phyloP scores from a whole-genome alignment of 2,113 vertebrate genomes.

The Sitta europaea region DNA sequence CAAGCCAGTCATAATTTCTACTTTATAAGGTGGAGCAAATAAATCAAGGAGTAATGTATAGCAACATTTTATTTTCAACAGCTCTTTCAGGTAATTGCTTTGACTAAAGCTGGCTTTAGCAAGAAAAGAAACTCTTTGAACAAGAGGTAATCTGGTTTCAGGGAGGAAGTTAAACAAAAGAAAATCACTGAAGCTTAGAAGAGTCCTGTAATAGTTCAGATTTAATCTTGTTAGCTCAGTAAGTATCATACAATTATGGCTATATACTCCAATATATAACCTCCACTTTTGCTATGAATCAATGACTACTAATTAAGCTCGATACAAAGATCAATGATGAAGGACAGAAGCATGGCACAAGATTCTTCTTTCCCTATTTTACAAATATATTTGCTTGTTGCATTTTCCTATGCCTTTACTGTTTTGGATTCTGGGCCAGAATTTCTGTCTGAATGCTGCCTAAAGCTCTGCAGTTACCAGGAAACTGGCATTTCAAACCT shows the following conservation, averaged over 20 bases:
- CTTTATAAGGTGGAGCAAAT: neutral
- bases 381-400: neutral
- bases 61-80: neutral
- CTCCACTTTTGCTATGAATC: neutral
- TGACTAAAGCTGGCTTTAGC: neutral
- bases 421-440: neutral
- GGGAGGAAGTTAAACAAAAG: constrained; percentile 30
- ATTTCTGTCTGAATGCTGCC: neutral
- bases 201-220: neutral
- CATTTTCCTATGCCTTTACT: neutral
- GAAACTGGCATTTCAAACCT: neutral
- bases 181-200: neutral
- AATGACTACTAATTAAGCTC: neutral
- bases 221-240: constrained; percentile 1
- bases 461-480: constrained; percentile 10
- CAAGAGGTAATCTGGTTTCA: constrained; percentile 10
- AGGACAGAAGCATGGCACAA: neutral
- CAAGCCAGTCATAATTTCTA: neutral
- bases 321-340: neutral
- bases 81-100: neutral
- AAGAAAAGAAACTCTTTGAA: neutral
- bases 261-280: neutral
- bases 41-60: neutral
- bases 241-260: neutral
- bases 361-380: neutral